Conservation (phyloP, 2,113 vertebrate genomes). For the Paradisaea rubra region DNA sequence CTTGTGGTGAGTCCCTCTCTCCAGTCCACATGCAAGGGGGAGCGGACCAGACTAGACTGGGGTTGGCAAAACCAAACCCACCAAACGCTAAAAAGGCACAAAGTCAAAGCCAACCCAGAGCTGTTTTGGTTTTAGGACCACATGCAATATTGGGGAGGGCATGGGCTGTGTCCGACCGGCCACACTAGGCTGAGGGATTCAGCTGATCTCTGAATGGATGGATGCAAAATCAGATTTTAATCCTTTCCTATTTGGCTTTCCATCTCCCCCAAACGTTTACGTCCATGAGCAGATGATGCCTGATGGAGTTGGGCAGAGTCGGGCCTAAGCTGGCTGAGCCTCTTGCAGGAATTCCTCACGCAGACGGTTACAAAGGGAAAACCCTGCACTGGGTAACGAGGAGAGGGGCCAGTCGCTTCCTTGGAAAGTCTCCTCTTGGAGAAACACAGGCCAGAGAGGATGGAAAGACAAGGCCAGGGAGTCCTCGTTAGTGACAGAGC, state of each 20-base stretch:
- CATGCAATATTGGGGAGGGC: constrained; percentile 16
- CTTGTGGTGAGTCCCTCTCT: constrained; percentile 99
- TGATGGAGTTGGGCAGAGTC: constrained; percentile 42
- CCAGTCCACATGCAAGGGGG: constrained; percentile 87
- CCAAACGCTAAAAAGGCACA: constrained; percentile 51
- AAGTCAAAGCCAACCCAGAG: constrained; percentile 51
- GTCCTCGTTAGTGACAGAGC: not conserved
- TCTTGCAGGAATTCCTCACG: constrained; percentile 5
- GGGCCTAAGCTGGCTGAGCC: not conserved
- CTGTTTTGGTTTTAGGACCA: constrained; percentile 18
- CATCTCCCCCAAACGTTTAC: not conserved
- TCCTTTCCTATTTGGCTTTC: constrained; percentile 2
- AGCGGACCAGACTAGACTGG: constrained; percentile 82
- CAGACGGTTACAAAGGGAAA: not conserved
- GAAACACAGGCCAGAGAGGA: not conserved
- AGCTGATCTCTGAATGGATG: not conserved
- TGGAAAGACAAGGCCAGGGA: not conserved
- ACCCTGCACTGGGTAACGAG: not conserved
- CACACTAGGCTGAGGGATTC: not conserved
- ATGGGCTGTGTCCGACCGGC: not conserved
- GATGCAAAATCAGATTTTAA: constrained; percentile 2
- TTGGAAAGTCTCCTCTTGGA: not conserved
- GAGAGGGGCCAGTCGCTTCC: not conserved
- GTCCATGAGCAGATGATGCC: not conserved
- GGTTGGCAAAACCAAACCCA: constrained; percentile 63